Evolutionary conservation across 2,797 vertebrate species (phyloP), one percentile per base, ranked within the genome.

Genomic region (Poeciliopsis infans): DNA sequence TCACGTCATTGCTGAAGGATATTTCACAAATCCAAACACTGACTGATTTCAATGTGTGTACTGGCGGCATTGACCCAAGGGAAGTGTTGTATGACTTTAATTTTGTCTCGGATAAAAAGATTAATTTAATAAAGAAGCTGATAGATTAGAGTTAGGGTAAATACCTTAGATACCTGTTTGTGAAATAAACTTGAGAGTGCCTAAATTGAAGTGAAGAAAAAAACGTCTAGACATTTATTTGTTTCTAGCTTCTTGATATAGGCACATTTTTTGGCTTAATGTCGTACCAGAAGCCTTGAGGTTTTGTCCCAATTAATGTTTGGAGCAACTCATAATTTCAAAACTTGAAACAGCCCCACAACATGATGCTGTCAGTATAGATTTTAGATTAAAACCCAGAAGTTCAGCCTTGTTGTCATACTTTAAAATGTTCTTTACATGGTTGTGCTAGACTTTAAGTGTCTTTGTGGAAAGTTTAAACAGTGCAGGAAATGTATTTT

Each of bases 1-100:
- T 90, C 86, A 90, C 59, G 75, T 91, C 90, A 85, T 85, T 70
- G 83, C 84, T 88, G 91, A 94, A 95, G 89, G 93, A 94, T 94
- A 92, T 87, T 90, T 91, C 78, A 84, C 88, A 88, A 89, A 92
- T 88, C 84, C 85, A 81, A 90, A 89, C 73, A 72, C 73, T 86
- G 88, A 88, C 78, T 72, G 82, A 79, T 84, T 85, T 68, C 5
- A 12, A n/a, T 28, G 78, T 5, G 70, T 57, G 16, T 13, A 12
- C 10, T 13, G 78, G 18, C 20, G 74, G 79, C 87, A 89, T 73
- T 87, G 91, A 92, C 88, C 83, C 77, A 16, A 74, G 59, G 41
- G 41, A 81, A 77, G 75, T 72, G 49, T 77, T 84, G 84, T 83
- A 61, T 51, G 43, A 76, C 41, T 36, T 76, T 80, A 69, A 77